Conservation (phyloP, 2,113 vertebrate species). For the Elaphurus davidianus region DNA sequence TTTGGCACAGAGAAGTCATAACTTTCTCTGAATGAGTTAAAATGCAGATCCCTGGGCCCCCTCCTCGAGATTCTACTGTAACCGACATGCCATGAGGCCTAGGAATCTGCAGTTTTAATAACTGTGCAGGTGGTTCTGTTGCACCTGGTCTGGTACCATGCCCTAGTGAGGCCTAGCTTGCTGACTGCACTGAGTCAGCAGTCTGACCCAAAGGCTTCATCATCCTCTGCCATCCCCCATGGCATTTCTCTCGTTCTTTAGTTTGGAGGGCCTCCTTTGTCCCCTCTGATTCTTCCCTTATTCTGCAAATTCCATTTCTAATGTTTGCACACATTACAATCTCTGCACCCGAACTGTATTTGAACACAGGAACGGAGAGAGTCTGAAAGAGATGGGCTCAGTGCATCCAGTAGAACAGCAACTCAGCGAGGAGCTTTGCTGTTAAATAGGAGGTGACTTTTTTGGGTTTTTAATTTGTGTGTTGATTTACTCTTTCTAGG, state of each 20-base stretch:
- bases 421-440: background rate
- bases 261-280: background rate
- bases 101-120: background rate
- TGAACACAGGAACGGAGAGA: background rate
- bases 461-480: background rate
- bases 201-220: background rate
- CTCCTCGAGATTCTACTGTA: background rate
- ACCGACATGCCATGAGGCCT: background rate
- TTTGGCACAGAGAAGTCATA: background rate
- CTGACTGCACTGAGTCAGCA: background rate
- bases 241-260: background rate
- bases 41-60: background rate
- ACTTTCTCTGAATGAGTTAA: background rate
- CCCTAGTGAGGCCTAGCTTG: background rate
- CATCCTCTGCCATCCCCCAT: background rate
- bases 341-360: background rate
- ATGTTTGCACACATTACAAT: background rate
- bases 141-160: accelerated
- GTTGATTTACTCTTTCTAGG: background rate
- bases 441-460: background rate
- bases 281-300: background rate
- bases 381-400: background rate
- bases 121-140: background rate
- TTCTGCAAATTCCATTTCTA: background rate
- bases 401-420: background rate